A percentile compares a stretch with the other conserved stretches of the same genome.
phyloP scores from a whole-genome alignment of 2,797 vertebrate genomes.

The Spondyliosoma cantharus region DNA sequence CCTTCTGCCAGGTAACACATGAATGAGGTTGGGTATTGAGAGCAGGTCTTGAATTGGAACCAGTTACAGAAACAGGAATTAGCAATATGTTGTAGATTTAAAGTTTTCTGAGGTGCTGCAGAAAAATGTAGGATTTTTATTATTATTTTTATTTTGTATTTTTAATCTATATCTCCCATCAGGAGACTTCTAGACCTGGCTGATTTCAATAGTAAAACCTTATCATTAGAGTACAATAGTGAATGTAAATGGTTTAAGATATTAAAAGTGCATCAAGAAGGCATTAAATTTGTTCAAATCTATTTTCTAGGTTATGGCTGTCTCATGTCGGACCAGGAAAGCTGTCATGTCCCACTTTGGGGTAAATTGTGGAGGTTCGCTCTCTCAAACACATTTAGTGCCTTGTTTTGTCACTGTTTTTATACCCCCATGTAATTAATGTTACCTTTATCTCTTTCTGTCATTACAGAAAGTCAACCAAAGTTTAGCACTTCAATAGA shows the following conservation, averaged over 20 bases:
- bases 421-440: fast-evolving
- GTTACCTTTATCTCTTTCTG: neutral
- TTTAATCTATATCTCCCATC: too few relatives aligned
- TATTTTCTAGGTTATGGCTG: slow-evolving; percentile 81
- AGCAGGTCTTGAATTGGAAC: neutral
- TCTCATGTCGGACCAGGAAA: slow-evolving; percentile 72
- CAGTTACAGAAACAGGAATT: neutral
- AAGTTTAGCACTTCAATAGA: slow-evolving; percentile 21
- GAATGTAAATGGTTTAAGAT: neutral
- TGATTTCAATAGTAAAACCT: neutral
- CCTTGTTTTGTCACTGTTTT: neutral
- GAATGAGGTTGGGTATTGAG: fast-evolving
- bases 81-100: neutral
- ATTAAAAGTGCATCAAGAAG: too few relatives aligned
- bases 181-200: neutral
- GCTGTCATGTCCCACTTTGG: slow-evolving; percentile 82
- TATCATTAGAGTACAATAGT: neutral
- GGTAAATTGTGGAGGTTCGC: slow-evolving; percentile 63
- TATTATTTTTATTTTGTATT: too few relatives aligned
- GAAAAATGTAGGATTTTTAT: neutral
- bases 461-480: neutral
- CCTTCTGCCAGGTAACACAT: slow-evolving; percentile 88
- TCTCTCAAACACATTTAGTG: neutral
- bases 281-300: neutral
- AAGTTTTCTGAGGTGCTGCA: neutral